phyloP scores from a whole-genome alignment of 1,140 invertebrate species.

The Melanaphis sacchari region DNA sequence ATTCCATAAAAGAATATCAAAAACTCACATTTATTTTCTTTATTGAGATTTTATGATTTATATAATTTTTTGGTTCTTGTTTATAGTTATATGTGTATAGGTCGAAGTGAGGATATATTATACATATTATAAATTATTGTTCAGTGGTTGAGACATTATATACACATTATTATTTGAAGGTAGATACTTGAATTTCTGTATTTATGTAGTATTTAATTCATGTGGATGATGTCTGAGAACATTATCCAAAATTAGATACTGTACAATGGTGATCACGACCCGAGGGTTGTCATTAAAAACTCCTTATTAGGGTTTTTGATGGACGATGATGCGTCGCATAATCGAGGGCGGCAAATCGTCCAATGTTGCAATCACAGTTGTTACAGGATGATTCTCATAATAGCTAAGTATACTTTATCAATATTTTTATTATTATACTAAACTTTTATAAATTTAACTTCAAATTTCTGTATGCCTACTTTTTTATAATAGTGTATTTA shows the following conservation, averaged over 20 bases:
- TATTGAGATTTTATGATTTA: not conserved
- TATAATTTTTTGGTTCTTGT: not conserved
- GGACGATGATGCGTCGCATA: not conserved
- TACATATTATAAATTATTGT: not conserved
- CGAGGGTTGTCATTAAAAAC: slow-evolving; percentile 35
- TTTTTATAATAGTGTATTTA: no score
- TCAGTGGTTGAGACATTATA: not conserved
- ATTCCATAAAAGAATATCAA: no score
- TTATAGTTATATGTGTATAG: not conserved
- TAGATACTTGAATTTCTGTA: not conserved
- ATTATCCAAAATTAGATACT: not conserved
- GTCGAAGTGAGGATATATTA: not conserved
- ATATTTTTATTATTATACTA: no score
- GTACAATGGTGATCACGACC: not conserved
- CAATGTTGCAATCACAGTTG: not conserved
- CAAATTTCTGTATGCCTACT: no score
- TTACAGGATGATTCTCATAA: not conserved
- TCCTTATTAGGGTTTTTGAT: not conserved
- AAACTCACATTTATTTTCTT: not conserved
- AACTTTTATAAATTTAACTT: no score
- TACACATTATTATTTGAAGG: not conserved
- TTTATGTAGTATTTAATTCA: not conserved
- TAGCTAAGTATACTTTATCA: not conserved
- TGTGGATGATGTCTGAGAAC: not conserved
- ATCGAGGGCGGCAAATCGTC: not conserved